Evolutionary conservation across 2,113 vertebrate species (phyloP).

Genomic region (Geococcyx californianus): DNA sequence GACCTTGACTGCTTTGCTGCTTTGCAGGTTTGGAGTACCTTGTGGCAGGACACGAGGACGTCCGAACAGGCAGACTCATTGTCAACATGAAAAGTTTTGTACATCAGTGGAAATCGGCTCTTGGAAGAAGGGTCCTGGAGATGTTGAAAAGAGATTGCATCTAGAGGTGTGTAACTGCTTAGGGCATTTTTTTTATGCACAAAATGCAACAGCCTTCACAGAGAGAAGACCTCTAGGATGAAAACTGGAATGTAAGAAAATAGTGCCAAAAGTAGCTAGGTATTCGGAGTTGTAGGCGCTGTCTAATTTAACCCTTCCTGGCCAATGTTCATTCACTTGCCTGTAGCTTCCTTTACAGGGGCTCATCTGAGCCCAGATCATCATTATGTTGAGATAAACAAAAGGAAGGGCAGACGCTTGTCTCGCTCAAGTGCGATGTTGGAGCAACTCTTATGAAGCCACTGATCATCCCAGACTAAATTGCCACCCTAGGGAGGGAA

Average conservation of each 20-base stretch:
- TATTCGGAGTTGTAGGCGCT: constrained; percentile 39
- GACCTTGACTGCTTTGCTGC: background rate
- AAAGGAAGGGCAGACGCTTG: background rate
- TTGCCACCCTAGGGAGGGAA: background rate
- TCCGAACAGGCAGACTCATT: constrained; percentile 83
- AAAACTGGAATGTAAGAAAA: constrained; percentile 76
- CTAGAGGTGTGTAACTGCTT: constrained; percentile 48
- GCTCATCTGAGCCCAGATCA: background rate
- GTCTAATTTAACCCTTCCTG: constrained; percentile 27
- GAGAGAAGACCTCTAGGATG: constrained; percentile 60
- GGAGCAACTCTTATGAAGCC: background rate
- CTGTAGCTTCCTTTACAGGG: constrained; percentile 12
- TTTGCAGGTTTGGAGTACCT: constrained; percentile 90
- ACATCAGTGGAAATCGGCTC: constrained; percentile 89
- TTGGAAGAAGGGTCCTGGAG: constrained; percentile 88
- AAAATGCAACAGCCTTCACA: constrained; percentile 44
- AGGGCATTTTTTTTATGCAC: constrained; percentile 50
- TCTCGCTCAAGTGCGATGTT: background rate
- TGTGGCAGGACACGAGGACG: constrained; percentile 90
- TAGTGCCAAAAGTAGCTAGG: constrained; percentile 74
- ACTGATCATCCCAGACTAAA: background rate
- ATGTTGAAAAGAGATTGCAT: constrained; percentile 90
- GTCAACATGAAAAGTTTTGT: constrained; percentile 99
- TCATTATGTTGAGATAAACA: background rate
- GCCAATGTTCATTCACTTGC: background rate